Base-by-base conservation (phyloP, 1,140 invertebrate genomes). In the Myzus persicae region DNA sequence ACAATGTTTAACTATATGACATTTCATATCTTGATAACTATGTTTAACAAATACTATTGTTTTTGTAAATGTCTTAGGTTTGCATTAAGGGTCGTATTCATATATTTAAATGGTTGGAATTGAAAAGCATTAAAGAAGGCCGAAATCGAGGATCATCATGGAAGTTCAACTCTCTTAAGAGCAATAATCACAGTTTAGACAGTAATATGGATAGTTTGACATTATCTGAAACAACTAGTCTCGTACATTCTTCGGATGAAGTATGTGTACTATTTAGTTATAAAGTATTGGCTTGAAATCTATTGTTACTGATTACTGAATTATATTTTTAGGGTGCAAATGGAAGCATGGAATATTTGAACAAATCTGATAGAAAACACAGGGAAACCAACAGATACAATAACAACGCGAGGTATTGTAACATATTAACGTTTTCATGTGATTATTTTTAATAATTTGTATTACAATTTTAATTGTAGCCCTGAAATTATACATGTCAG, bases 71-170 rank as follows among this genome's bases (percentile, higher is more conserved):
- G 5, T 89, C 81, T 31, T 95, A 99, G 98, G 96, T 99, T 94
- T 99, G 98, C 95, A 97, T 97, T 95, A 97, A 98, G 95, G 98
- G 98, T 94, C 96, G 98, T 95, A 97, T 98, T 94, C 98, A 99
- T 95, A 98, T 99, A 94, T 99, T 99, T 96, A 99, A 99, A 95
- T 99, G 98, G 95, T 96, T 99, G 93, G 98, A 99, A 95, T 97
- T 97, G 97, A 51, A 96, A 96, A 7, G 94, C 96, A 90, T 93
- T 26, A 94, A 94, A 90, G 94, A 94, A 38, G 96, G 81, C 6
- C 91, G 81, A 31, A 84, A 51, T 84, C 20, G 81, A 85, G 46
- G 42, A 40, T 92, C 91, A 42, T 93, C 91, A 2, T 85, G 81
- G 81, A 93, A 85, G 38, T 93, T 93, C 26, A 93, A 54, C 8